Conservation (phyloP, 2,113 vertebrate species). For the Triplophysa siluroides region DNA sequence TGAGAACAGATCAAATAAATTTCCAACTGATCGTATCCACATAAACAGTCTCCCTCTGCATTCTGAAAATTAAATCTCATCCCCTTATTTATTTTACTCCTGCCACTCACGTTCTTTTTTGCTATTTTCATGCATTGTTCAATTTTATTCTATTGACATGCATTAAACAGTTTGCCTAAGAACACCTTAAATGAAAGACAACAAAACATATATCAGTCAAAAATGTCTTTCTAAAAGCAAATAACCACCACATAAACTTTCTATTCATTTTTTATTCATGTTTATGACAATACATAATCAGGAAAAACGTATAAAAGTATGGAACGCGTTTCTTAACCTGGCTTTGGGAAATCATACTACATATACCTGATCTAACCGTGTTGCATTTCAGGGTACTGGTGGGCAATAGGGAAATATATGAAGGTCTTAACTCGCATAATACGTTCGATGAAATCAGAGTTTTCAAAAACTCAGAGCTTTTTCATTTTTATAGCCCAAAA, state of each 20-base stretch:
- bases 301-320: constrained; percentile 18
- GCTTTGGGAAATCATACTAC: constrained; percentile 5
- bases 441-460: background rate
- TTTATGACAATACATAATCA: constrained; percentile 9
- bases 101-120: no score
- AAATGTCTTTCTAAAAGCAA: background rate
- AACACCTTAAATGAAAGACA: background rate
- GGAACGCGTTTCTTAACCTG: background rate
- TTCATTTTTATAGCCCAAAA: background rate
- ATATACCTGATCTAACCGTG: background rate
- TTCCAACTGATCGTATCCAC: no score
- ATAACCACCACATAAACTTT: background rate
- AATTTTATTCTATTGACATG: no score
- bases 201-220: background rate
- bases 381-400: background rate
- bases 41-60: no score
- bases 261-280: constrained; percentile 22
- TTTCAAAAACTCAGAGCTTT: background rate
- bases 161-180: no score
- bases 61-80: no score
- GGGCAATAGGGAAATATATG: background rate
- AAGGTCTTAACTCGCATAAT: background rate
- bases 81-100: no score
- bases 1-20: no score
- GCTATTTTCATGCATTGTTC: no score